Base-by-base conservation (phyloP, 2,888 invertebrate genomes). In the Meiosimyza platycephala region DNA sequence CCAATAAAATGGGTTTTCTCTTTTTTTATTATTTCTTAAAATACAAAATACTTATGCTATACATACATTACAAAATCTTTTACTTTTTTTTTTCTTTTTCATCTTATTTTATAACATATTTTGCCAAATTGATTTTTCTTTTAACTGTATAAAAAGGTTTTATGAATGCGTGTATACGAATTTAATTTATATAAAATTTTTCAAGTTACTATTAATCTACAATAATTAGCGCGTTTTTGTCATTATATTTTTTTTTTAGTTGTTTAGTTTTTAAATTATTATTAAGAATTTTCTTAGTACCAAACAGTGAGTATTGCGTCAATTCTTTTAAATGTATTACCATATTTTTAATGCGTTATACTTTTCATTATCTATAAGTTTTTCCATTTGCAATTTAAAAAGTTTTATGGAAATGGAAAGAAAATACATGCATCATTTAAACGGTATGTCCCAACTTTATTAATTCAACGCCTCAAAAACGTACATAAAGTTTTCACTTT, bases 261-360 rank as follows among this genome's bases (percentile, higher is more conserved):
- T 66, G 3, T 72, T 70, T 16, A 75, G 67, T 75, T 68, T 71
- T 76, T 76, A 72, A 77, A 78, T 76, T 81, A 79, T 63, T 60
- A 18, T 16, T 63, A 63, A 64, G 33, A 64, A 57, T 55, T 63
- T 54, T 55, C 52, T 55, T 63, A 73, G 65, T 28, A 28, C 28
- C 28, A 28, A 28, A 73, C 40, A 40, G 0, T 40, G 40, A 9
- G 40, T 40, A 40, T 7, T 40, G 40, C 40, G 9, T 40, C 9
- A 40, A 40, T 40, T 40, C 40, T 7, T 40, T 40, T 69, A 72
- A 73, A 76, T 79, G 79, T 79, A 80, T 78, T 79, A 82, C 82
- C 84, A 81, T 70, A 68, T 72, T 71, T 57, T 47, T 57, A 28
- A 55, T 64, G 11, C 62, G 63, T 55, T 54, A 66, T 59, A 75